Evolutionary conservation across 2,113 vertebrate genomes (phyloP), one percentile per base, ranked within the genome.

Genomic region (Mionectes macconnelli): DNA sequence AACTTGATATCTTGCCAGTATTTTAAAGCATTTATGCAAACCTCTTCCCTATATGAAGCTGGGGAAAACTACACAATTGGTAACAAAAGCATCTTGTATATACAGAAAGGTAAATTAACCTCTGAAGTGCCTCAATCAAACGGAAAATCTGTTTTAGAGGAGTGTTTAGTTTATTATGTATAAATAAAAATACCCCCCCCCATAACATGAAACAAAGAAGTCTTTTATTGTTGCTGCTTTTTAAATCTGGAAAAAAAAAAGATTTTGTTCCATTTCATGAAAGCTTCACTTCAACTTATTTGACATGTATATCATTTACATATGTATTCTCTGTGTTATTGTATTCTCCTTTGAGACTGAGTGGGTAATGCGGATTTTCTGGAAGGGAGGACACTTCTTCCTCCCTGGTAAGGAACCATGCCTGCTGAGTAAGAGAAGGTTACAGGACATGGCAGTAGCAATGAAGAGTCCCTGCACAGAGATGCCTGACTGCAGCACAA

Each of bases 1-100:
- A 93, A 47, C 49, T 27, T 66, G 66, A 79, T 23, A 69, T 81
- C 63, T 92, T 94, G 49, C 39, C 82, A 72, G 9, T 69, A 56
- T 87, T 94, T 84, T 90, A 67, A 69, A 87, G 30, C 37, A 50
- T 93, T 97, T 87, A 68, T 30, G 66, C 75, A 93, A 95, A 84
- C 0, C 1, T 11, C 80, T 91, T 63, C 31, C 27, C 40, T 50
- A 79, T 23, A 94, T 31, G 57, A 89, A 86, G 31, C 7, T 69
- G 45, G 11, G 77, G 27, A 44, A 73, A 72, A 44, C 7, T 50
- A 77, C 30, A 47, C 4, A 50, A 45, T 39, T 60, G 33, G 15
- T 49, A 60, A 62, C 22, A 69, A 73, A 86, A 69, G 2, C 19
- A 10, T 47, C 45, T 62, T 63, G 6, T 57, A 39, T 49, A 30